Conservation (phyloP, 2,113 vertebrate genomes). For the Malurus melanocephalus region DNA sequence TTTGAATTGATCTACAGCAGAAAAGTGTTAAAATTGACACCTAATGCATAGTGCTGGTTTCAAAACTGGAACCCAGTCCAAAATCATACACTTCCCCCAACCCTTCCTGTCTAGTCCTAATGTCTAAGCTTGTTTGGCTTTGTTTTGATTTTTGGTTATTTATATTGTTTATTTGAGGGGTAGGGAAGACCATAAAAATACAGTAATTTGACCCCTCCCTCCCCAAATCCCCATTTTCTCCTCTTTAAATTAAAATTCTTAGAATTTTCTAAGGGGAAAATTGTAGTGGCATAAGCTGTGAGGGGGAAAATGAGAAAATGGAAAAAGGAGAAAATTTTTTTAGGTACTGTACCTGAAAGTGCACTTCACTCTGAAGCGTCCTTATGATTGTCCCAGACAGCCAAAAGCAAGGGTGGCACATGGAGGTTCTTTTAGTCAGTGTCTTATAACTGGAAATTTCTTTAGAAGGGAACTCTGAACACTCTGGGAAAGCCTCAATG, state of each 20-base stretch:
- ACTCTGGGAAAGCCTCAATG: neutral
- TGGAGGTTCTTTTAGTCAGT: neutral
- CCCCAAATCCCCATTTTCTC: neutral
- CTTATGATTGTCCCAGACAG: neutral
- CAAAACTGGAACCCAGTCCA: neutral
- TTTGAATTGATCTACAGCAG: neutral
- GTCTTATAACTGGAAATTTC: neutral
- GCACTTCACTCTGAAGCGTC: neutral
- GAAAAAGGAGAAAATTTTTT: neutral
- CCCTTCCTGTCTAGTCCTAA: neutral
- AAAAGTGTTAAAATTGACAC: neutral
- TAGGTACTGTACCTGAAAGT: neutral
- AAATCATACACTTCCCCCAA: rapidly evolving
- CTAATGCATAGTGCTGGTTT: neutral
- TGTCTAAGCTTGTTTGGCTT: neutral
- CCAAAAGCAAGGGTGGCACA: neutral
- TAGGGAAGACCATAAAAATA: neutral
- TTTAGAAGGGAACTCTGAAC: neutral
- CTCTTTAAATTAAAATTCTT: neutral
- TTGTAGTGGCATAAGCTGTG: neutral
- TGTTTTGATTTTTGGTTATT: neutral
- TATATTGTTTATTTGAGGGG: rapidly evolving
- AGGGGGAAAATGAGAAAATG: neutral
- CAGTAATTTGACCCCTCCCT: neutral
- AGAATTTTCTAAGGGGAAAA: neutral